Evolutionary conservation across 2,888 invertebrate genomes (phyloP).

Genomic region (Mycogona germanica): DNA sequence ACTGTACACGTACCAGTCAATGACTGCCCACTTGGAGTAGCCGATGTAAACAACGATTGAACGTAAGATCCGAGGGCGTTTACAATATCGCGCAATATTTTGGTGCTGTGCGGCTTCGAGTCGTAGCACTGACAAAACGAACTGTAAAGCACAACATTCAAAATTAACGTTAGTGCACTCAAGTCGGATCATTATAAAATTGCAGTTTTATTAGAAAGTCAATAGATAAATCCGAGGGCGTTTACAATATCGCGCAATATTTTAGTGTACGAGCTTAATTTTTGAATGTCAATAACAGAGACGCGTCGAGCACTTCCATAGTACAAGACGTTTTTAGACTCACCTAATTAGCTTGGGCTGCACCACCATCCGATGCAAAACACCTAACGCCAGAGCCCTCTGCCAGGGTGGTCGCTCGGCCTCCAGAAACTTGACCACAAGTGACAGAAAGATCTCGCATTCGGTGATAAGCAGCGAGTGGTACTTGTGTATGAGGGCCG

Average conservation of each 20-base stretch:
- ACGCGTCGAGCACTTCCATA: too few species aligned
- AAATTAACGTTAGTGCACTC: not conserved
- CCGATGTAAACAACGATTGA: slow-evolving; percentile 54
- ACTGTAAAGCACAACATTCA: slow-evolving; percentile 26
- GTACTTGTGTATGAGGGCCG: slow-evolving; percentile 85
- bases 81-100: slow-evolving; percentile 70
- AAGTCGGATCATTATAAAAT: not conserved
- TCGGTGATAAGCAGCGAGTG: slow-evolving; percentile 87
- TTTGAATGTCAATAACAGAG: too few species aligned
- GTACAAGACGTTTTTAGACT: slow-evolving; percentile 10
- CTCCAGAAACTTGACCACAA: slow-evolving; percentile 94
- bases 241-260: slow-evolving; percentile 77
- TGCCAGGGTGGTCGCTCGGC: slow-evolving; percentile 96
- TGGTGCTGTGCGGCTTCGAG: slow-evolving; percentile 57
- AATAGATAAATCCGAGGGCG: slow-evolving; percentile 62
- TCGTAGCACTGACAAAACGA: slow-evolving; percentile 94
- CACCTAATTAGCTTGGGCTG: slow-evolving; percentile 68
- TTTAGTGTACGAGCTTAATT: slow-evolving; percentile 32
- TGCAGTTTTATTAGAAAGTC: not conserved
- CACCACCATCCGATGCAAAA: slow-evolving; percentile 83
- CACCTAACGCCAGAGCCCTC: slow-evolving; percentile 85
- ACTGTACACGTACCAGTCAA: slow-evolving; percentile 9
- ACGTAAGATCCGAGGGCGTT: slow-evolving; percentile 87
- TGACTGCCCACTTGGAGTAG: slow-evolving; percentile 11
- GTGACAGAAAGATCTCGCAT: slow-evolving; percentile 94